Base-by-base conservation (phyloP, 1,140 invertebrate species). In the Eurosta solidaginis region DNA sequence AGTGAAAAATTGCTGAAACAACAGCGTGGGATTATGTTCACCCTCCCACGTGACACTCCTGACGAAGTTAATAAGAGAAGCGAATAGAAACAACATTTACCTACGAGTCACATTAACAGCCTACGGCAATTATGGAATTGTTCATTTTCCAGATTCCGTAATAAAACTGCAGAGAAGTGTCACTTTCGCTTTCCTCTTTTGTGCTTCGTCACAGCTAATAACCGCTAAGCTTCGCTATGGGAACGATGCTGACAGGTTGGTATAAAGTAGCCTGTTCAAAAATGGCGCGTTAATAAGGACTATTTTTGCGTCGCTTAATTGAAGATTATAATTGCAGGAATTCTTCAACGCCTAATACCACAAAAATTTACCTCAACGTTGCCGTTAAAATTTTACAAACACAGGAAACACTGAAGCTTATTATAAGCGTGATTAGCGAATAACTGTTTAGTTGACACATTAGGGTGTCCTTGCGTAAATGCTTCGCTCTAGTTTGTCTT, bases 261-360 rank as follows among this genome's bases (percentile, higher is more conserved):
- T 40, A 27, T 20, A 33, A 10, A 36, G 9, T n/a, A 40, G n/a
- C 12, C 40, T 40, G 36, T 68, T 68, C 36, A 33, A 29, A 17
- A 40, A 68, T 27, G 33, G 59, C 33, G 33, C 59, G 36, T 68
- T 68, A 68, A 68, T 68, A n/a, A n/a, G n/a, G n/a, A n/a, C n/a
- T n/a, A n/a, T n/a, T n/a, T n/a, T n/a, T n/a, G n/a, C n/a, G n/a
- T n/a, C n/a, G n/a, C n/a, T n/a, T n/a, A n/a, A n/a, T n/a, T n/a
- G 59, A 68, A 68, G 33, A 68, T 68, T 68, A 40, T 68, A 68
- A 68, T 68, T 68, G 12, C 14, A 68, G 59, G 33, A 40, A 68
- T 68, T 17, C 33, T 68, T 68, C 40, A 40, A 68, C 17, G 1
- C 17, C 40, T 7, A 68, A 42, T 36, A 33, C n/a, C 33, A 12